Conservation (phyloP, 2,888 invertebrate species). For the Latrodectus elegans region DNA sequence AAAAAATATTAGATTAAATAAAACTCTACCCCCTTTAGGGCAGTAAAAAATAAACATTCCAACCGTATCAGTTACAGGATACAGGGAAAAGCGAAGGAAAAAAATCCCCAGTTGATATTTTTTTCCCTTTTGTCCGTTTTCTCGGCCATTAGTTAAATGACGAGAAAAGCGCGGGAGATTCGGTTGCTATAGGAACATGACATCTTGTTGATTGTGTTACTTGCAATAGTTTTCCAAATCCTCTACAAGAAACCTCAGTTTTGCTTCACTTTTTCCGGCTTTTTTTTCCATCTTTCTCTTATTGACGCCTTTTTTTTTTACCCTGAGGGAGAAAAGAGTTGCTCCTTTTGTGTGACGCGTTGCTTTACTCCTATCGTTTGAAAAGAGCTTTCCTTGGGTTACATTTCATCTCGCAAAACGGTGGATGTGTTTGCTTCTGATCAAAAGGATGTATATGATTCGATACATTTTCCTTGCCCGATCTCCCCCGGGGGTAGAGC, state of each 20-base stretch:
- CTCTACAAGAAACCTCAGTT: slow-evolving; percentile 10
- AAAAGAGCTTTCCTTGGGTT: neutral
- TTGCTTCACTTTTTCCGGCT: neutral
- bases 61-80: slow-evolving; percentile 2
- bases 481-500: too few species aligned
- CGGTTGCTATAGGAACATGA: slow-evolving; percentile 53
- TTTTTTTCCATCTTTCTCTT: slow-evolving; percentile 6
- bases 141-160: slow-evolving; percentile 63
- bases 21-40: slow-evolving; percentile 36
- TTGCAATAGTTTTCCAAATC: slow-evolving; percentile 11
- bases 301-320: slow-evolving; percentile 23
- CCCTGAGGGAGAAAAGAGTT: slow-evolving; percentile 37
- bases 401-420: neutral
- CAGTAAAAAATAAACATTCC: slow-evolving; percentile 23
- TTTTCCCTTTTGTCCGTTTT: slow-evolving; percentile 51
- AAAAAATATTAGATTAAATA: slow-evolving; percentile 47
- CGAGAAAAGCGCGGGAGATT: slow-evolving; percentile 64
- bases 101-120: slow-evolving; percentile 31
- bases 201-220: slow-evolving; percentile 57
- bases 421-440: neutral
- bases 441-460: too few species aligned
- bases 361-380: slow-evolving; percentile 20
- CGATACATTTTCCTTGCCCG: too few species aligned
- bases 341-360: slow-evolving; percentile 50
- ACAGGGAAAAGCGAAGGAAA: slow-evolving; percentile 15